Evolutionary conservation across 2,888 invertebrate species (phyloP), one percentile per base, ranked within the genome.

Genomic region (Ariolimax columbianus): DNA sequence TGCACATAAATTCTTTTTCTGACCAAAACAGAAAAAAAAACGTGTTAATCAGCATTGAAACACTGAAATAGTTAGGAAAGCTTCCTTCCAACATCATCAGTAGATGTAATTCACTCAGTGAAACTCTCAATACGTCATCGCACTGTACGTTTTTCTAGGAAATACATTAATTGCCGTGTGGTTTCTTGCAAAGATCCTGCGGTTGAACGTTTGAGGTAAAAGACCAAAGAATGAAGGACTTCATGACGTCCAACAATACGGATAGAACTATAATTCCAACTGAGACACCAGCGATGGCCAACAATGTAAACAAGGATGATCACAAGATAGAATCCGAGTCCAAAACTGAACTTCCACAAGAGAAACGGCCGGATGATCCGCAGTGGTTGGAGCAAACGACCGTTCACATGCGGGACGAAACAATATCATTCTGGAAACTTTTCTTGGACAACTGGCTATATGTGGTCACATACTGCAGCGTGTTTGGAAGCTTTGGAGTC

Each of bases 401-500:
- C 17, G 77, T 87, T n/a, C 83, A 81, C 73, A 77, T 85, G 36
- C 26, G 79, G 19, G 81, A 84, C 38, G 91, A 90, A 63, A 89
- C 88, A 38, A 90, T 91, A 9, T 91, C 91, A 33, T 94, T 94
- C 89, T 89, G 92, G 88, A 89, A 89, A 80, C 90, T 94, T 55
- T 94, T 94, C 86, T 91, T 91, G 87, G 90, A 93, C 70, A 92
- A 95, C 88, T 93, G 93, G 91, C 91, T 93, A 51, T 91, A 93
- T 17, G 94, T 94, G 11, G 86, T 94, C 36, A 93, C 94, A 14
- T 94, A 95, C 90, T 95, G 95, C 87, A 87, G 92, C 14, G 94
- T 94, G 23, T 95, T 95, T 89, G 94, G 94, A 89, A 93, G 93
- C 77, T 95, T 95, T 89, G 95, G 95, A n/a, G 94, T 95, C 93